Evolutionary conservation across 2,888 invertebrate genomes (phyloP), one percentile per base, ranked within the genome.

Genomic region (Drosophila paracracens): DNA sequence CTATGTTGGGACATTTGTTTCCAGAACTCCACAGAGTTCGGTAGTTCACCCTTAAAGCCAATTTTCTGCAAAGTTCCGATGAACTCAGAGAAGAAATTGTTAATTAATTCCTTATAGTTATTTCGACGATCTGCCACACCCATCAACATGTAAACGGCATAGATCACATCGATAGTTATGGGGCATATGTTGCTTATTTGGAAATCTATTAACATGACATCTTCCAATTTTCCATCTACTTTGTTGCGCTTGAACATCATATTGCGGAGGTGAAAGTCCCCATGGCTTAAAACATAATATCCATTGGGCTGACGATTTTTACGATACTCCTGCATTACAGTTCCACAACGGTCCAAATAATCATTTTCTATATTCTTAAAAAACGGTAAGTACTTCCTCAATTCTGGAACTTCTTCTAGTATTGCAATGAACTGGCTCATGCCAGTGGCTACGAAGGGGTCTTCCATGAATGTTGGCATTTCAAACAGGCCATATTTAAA

Each of bases 401-500:
- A 54, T 51, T 73, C 79, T 10, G 75, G 76, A 60, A 56, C 54
- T n/a, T 36, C 58, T 0, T 72, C 71, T 0, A 89, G 74, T n/a
- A 84, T 35, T 8, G 73, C 60, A 48, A 82, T 66, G 8, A 87
- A 83, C 3, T 78, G 70, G 1, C 70, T 68, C 40, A 77, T 75
- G 7, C 80, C 76, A n/a, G 51, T 67, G 3, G 16, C 72, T 6
- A 82, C 56, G 29, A 84, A 72, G 0, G 68, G 46, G 18, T 78
- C 72, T 0, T 79, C 59, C 31, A 21, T 11, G 0, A 82, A 0
- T 8, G 36, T 52, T 1, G 80, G 70, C 77, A 83, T n/a, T 29
- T 91, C 21, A 84, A 76, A 59, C 91, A 94, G 38, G 88, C 88
- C 6, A 91, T 93, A 0, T 92, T 91, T 29, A 92, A 92, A 25